phyloP scores from a whole-genome alignment of 2,888 invertebrate genomes.

The Epirrita christyi region DNA sequence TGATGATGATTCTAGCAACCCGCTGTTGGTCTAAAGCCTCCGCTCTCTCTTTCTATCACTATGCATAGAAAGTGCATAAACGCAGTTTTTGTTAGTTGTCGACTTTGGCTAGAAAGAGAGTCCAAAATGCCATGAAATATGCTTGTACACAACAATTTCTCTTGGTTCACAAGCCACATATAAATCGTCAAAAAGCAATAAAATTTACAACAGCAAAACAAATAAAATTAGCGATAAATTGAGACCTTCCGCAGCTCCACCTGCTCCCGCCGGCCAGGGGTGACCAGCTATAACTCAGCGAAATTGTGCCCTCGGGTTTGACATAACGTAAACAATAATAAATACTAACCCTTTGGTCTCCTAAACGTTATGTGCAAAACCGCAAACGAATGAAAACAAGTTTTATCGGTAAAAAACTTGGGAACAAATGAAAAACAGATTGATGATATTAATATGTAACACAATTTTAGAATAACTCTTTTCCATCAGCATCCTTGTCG shows the following conservation, averaged over 20 bases:
- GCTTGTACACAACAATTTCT: slow-evolving; percentile 4
- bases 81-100: too few relatives aligned
- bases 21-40: too few relatives aligned
- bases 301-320: slow-evolving; percentile 73
- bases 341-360: slow-evolving; percentile 66
- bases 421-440: background rate
- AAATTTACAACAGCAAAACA: slow-evolving; percentile 59
- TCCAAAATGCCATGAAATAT: slow-evolving; percentile 3
- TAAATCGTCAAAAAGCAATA: slow-evolving; percentile 51
- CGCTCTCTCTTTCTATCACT: too few relatives aligned
- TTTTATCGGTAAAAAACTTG: slow-evolving; percentile 22
- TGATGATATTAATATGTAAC: too few relatives aligned
- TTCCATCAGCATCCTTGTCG: too few relatives aligned
- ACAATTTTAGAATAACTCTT: too few relatives aligned
- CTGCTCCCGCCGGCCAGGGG: slow-evolving; percentile 65
- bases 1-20: too few relatives aligned
- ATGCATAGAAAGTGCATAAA: too few relatives aligned
- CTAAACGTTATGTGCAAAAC: slow-evolving; percentile 57
- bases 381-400: slow-evolving; percentile 42
- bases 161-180: slow-evolving; percentile 20
- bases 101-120: too few relatives aligned
- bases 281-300: slow-evolving; percentile 75
- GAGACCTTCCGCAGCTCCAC: slow-evolving; percentile 68
- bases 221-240: slow-evolving; percentile 80
- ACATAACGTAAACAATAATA: slow-evolving; percentile 65